Evolutionary conservation across 2,797 vertebrate genomes (phyloP), one percentile per base, ranked within the genome.

Genomic region (Muscicapa comitata): DNA sequence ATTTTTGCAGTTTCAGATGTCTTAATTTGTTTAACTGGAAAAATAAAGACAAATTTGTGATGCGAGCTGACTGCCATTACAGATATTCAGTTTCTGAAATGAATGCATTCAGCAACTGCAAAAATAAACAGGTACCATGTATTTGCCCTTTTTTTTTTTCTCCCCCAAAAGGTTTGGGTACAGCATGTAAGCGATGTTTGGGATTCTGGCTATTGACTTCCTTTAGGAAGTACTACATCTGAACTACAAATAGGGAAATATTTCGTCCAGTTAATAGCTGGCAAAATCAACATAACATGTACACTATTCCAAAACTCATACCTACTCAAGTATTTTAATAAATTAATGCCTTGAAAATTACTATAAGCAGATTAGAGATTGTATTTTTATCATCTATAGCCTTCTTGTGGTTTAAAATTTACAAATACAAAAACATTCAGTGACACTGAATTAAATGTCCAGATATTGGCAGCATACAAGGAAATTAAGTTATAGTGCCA

Each of bases 401-500:
- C 7, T 94, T 67, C 54, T 58, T 40, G 38, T 77, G 3, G 7
- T 43, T 85, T 86, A 72, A 86, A 87, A 94, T 80, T 74, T 77
- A 95, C 28, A 62, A 93, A 82, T 33, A 91, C 25, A 43, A 77
- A 79, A 79, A 33, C 40, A 77, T 89, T 67, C 68, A 68, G 16
- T 37, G 38, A 87, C 3, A 29, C 43, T 62, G 50, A 94, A 86
- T 72, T 74, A 93, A 61, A 51, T 42, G 38, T 26, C 65, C 58
- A 91, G 50, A 77, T 58, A 74, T 17, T 63, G 68, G 88, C 9
- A 88, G 68, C 54, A 66, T 31, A 85, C 42, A 75, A 81, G 43
- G 91, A 96, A 93, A 94, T 96, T 93, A 96, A 95, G 95, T 94
- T 95, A 93, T 2, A 96, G 94, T 96, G 95, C 94, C 96, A 95